Evolutionary conservation across 2,113 vertebrate genomes (phyloP).

Genomic region (Passer domesticus): DNA sequence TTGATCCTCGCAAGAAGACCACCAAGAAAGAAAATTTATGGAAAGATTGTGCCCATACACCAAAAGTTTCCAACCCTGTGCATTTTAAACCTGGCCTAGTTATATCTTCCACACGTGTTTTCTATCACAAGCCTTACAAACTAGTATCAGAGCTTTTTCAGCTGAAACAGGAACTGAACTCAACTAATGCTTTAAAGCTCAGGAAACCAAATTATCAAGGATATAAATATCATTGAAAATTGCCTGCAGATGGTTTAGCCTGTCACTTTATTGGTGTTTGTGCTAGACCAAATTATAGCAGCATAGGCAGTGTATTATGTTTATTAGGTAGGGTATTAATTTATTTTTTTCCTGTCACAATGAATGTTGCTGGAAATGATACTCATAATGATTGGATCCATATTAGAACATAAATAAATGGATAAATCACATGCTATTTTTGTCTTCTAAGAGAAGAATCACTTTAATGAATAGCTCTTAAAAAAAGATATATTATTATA

Average conservation of each 20-base stretch:
- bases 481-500: not conserved
- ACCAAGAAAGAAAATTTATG: constrained; percentile 5
- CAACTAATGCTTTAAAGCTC: constrained; percentile 57
- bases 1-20: not conserved
- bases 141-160: constrained; percentile 43
- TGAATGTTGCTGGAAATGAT: not conserved
- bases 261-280: not conserved
- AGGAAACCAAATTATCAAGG: constrained; percentile 59
- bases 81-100: constrained; percentile 4
- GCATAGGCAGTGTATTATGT: not conserved
- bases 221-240: constrained; percentile 64
- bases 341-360: not conserved
- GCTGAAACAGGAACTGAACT: constrained; percentile 61
- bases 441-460: not conserved
- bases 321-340: not conserved
- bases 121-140: constrained; percentile 43
- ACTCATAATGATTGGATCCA: not conserved
- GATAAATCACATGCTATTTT: not conserved
- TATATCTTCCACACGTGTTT: constrained; percentile 23
- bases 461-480: not conserved
- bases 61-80: not conserved
- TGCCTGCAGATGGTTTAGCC: constrained; percentile 27
- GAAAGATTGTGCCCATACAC: not conserved
- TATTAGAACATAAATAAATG: not conserved
- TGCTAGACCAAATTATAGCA: not conserved